Conservation (phyloP, 2,797 vertebrate species). For the Setipinna tenuifilis region DNA sequence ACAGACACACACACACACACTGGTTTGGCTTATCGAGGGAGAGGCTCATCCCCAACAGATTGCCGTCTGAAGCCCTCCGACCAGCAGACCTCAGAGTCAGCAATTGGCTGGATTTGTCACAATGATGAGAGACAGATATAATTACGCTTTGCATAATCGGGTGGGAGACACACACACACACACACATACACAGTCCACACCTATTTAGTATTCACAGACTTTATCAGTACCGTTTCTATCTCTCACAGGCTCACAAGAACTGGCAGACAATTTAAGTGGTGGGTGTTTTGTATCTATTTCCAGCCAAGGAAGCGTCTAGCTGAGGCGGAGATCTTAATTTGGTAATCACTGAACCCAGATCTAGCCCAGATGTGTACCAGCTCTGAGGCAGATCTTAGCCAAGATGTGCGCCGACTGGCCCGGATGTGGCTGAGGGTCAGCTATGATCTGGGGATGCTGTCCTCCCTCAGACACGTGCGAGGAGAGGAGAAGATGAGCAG, state of each 20-base stretch:
- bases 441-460: neutral
- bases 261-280: neutral
- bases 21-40: neutral
- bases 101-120: conserved; percentile 13
- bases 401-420: neutral
- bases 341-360: neutral
- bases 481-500: neutral
- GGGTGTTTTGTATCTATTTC: neutral
- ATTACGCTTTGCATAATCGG: neutral
- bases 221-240: neutral
- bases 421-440: neutral
- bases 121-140: conserved; percentile 6
- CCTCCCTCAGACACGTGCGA: neutral
- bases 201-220: neutral
- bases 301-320: neutral
- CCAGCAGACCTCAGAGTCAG: neutral
- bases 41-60: conserved; percentile 11
- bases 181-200: too few species aligned
- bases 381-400: neutral
- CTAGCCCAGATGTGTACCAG: neutral
- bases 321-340: neutral
- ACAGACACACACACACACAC: too few species aligned
- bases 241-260: neutral
- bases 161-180: neutral
- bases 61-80: conserved; percentile 1